Evolutionary conservation across 2,888 invertebrate species (phyloP).

Genomic region (Drosophila anomalipes): DNA sequence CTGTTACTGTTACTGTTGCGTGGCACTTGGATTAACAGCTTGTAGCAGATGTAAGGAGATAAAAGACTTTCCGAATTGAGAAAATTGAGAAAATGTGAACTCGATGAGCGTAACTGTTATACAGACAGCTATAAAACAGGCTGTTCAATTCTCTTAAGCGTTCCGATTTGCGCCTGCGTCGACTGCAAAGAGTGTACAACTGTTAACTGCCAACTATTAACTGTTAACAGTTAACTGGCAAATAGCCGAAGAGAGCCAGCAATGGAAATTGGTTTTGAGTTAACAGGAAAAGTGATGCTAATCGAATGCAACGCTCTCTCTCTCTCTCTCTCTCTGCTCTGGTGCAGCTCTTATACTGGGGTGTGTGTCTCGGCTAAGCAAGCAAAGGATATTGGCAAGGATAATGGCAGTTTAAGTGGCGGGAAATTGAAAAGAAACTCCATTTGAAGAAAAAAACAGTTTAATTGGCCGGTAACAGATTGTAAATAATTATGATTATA

Average conservation of each 20-base stretch:
- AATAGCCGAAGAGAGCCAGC: neutral
- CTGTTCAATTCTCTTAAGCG: neutral
- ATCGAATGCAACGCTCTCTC: conserved; percentile 43
- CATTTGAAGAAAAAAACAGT: neutral
- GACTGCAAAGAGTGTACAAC: conserved; percentile 27
- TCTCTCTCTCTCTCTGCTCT: neutral
- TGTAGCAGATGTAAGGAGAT: neutral
- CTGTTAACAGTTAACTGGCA: conserved; percentile 6
- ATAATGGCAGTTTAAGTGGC: neutral
- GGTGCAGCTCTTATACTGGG: conserved; percentile 55
- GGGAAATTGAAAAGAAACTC: neutral
- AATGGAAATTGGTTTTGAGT: conserved; percentile 38
- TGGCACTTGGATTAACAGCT: conserved; percentile 1
- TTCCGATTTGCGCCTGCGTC: conserved; percentile 24
- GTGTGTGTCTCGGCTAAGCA: conserved; percentile 36
- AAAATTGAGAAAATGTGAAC: neutral
- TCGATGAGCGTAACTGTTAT: conserved; percentile 11
- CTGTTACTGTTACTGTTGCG: neutral
- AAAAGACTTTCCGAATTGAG: conserved; percentile 6
- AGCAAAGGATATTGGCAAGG: neutral
- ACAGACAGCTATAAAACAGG: conserved; percentile 25
- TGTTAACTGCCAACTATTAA: conserved; percentile 3
- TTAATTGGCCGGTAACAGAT: neutral
- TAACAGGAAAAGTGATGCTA: conserved; percentile 41
- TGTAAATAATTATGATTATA: neutral